A percentile compares a stretch with the other conserved stretches of the same genome.
Conservation (phyloP, 2,797 vertebrate genomes). For the Sebastolobus altivelis region DNA sequence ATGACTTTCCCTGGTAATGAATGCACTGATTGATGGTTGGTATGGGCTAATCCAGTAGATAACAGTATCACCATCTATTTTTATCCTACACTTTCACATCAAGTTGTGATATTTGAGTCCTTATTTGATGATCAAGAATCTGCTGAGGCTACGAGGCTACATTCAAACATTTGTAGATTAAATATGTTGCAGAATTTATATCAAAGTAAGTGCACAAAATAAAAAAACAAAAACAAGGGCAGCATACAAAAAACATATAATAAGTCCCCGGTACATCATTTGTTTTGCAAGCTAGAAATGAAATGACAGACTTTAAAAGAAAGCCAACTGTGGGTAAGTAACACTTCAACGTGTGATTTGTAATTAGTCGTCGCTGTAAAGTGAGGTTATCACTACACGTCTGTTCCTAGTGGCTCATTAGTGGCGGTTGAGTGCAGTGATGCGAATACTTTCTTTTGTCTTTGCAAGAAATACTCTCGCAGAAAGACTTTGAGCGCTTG, state of each 20-base stretch:
- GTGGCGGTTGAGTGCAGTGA: background rate
- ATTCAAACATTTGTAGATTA: background rate
- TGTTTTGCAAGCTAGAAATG: conserved; percentile 4
- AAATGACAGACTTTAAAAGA: conserved; percentile 13
- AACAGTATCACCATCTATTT: conserved; percentile 13
- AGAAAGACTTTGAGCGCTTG: background rate
- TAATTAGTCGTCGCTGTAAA: background rate
- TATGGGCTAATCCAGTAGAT: conserved; percentile 1
- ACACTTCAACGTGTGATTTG: conserved; percentile 4
- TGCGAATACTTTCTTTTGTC: background rate
- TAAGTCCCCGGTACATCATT: background rate
- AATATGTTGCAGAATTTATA: background rate
- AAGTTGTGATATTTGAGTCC: background rate
- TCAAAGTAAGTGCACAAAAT: background rate
- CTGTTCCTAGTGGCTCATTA: conserved; percentile 17
- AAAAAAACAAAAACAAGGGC: background rate
- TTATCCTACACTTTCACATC: background rate
- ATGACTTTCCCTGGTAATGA: conserved; percentile 16
- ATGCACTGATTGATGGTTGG: conserved; percentile 25
- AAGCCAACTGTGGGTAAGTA: conserved; percentile 7
- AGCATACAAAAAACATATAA: background rate
- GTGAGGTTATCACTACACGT: background rate
- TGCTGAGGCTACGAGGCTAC: background rate
- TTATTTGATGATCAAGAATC: conserved; percentile 9
- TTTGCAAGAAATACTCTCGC: background rate